Conservation (phyloP, 64 coral and sea anemone genomes). For the Stylophora pistillata region DNA sequence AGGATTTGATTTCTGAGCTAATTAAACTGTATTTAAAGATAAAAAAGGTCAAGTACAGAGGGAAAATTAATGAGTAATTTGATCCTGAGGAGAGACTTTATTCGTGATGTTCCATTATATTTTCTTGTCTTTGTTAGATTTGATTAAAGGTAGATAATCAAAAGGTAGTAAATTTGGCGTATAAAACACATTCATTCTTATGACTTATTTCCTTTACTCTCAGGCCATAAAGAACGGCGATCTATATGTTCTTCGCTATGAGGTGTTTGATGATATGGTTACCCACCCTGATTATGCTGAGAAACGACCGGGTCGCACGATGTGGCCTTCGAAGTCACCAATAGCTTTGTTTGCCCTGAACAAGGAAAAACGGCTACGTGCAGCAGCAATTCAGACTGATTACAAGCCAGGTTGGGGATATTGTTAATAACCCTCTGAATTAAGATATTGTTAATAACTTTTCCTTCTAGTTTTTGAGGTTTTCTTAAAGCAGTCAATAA, state of each 20-base stretch:
- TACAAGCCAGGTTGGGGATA: constrained; percentile 66
- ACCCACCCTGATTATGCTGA: constrained; percentile 47
- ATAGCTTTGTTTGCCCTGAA: constrained; percentile 63
- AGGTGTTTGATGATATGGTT: constrained; percentile 63
- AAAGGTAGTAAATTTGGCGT: no score
- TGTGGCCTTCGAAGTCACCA: constrained; percentile 69
- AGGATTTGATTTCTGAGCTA: no score
- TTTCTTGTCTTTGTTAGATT: no score
- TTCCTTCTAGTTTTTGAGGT: no score
- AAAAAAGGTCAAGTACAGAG: no score
- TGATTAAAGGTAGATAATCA: no score
- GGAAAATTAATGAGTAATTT: no score
- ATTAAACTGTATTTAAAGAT: no score
- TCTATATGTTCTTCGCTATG: constrained; percentile 51
- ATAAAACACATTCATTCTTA: no score
- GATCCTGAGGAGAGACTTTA: no score
- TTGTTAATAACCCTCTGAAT: not conserved
- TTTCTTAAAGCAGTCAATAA: no score
- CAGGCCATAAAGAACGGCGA: constrained; percentile 48
- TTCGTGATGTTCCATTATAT: no score
- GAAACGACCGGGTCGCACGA: constrained; percentile 11
- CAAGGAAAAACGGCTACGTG: constrained; percentile 20
- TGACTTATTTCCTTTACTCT: not conserved
- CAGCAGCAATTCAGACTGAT: constrained; percentile 81
- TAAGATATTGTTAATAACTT: not conserved